Percentiles rank a stretch among this genome's conserved stretches.
Evolutionary conservation across 1,140 invertebrate species (phyloP).

Genomic region (Drosophila sp.): DNA sequence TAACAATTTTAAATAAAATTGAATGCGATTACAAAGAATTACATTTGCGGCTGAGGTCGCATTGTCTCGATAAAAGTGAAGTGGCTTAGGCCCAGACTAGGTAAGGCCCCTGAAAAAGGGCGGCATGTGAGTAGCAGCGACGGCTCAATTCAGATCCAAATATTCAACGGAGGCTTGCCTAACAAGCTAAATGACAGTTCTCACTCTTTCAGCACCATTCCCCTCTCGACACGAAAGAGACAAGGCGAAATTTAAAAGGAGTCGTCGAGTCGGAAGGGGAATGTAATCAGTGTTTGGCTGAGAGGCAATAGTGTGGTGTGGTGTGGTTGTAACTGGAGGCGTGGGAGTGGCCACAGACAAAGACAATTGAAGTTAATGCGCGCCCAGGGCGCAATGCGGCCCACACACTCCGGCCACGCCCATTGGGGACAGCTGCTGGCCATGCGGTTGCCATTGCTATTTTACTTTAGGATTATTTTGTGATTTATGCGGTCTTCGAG

Average conservation of each 20-base stretch:
- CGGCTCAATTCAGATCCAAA: slow-evolving; percentile 26
- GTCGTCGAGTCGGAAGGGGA: slow-evolving; percentile 4
- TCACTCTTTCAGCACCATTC: slow-evolving; percentile 3
- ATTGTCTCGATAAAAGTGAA: slow-evolving; percentile 56
- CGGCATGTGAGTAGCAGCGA: slow-evolving; percentile 20
- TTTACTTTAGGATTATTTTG: slow-evolving; percentile 83
- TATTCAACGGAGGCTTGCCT: slow-evolving; percentile 21
- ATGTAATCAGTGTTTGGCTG: slow-evolving; percentile 38
- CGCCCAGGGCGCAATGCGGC: slow-evolving; percentile 20
- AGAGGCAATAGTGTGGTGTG: not conserved
- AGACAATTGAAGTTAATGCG: slow-evolving; percentile 79
- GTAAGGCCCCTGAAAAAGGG: slow-evolving; percentile 13
- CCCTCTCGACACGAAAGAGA: slow-evolving; percentile 35
- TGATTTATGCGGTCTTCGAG: slow-evolving; percentile 83
- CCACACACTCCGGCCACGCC: slow-evolving; percentile 24
- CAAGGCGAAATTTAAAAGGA: slow-evolving; percentile 53
- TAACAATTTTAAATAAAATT: slow-evolving; percentile 80
- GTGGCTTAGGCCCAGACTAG: slow-evolving; percentile 31
- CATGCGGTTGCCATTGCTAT: slow-evolving; percentile 65
- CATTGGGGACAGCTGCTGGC: slow-evolving; percentile 25
- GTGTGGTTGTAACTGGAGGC: not conserved
- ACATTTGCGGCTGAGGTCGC: slow-evolving; percentile 64
- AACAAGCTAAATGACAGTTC: slow-evolving; percentile 57
- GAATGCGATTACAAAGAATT: slow-evolving; percentile 73
- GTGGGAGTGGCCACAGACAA: slow-evolving; percentile 68